Base-by-base conservation (phyloP, 2,888 invertebrate species). In the Mesochorus sp. region DNA sequence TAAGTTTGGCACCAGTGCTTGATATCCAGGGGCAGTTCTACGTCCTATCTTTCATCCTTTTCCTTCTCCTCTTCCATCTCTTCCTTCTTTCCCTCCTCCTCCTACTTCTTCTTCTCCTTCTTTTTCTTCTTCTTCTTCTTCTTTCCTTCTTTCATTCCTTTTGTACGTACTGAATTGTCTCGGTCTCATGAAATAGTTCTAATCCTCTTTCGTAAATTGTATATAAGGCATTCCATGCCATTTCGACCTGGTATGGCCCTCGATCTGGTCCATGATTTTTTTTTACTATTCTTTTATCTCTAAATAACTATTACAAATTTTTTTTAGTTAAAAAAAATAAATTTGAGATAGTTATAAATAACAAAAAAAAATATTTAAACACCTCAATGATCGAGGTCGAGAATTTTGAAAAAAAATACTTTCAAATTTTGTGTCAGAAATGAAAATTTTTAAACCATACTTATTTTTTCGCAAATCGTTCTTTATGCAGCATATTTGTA, bases 141-240 rank as follows among this genome's bases (percentile, higher is more conserved):
- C 34, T 10, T 14, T 62, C 12, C 14, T 73, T 70, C 71, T 61
- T 19, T 53, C 68, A 71, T 59, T 37, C 62, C 26, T 62, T 34
- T 17, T 44, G n/a, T 51, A 12, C 31, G 5, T 59, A 2, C 34
- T 19, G 12, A 14, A 14, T 8, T 42, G 19, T 61, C 53, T 57
- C 44, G 24, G 12, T 61, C n/a, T 39, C 71, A 44, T 61, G 3
- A 10, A 57, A 70, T 44, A 51, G 24, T 51, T 6, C 34, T 62
- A 76, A 73, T 64, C 73, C 81, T 67, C 78, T 66, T 76, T 71
- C 74, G 47, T 68, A 74, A 72, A 74, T 42, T 53, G n/a, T 14
- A 51, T 51, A 21, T 44, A 21, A 37, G 44, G 59, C 26, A 19
- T 72, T 67, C 47, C 37, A 34, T 66, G 26, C 61, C n/a, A n/a